Base-by-base conservation (phyloP, 2,113 vertebrate species). In the Corythoichthys haematopterus region DNA sequence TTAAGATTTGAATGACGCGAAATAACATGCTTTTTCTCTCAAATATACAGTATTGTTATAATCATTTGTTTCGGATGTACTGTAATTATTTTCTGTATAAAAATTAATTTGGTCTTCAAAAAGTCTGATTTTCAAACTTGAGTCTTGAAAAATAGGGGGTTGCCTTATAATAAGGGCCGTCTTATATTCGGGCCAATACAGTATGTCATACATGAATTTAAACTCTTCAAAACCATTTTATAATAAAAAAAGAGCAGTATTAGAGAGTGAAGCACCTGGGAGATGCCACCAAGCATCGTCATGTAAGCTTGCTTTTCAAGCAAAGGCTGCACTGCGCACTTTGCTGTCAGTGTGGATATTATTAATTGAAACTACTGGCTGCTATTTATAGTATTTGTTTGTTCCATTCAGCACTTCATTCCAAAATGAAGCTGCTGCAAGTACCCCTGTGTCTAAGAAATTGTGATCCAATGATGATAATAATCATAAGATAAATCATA, bases 381-480 rank as follows among this genome's bases (percentile, higher is more conserved):
- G 68, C 74, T 84, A 82, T 85, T 80, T 86, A 71, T 82, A 85
- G 79, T 7, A 9, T 69, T 76, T 84, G 77, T 83, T 84, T 83
- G 76, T 75, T 79, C 65, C 69, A 75, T 85, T 76, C 76, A 76
- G 68, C 68, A 65, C 68, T 55, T 68, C 50, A 4, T 38, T 28
- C 37, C 57, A 63, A 3, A 72, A 37, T 56, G 69, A 65, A 65
- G 70, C 65, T 8, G 63, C 61, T 69, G 66, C 35, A 65, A 37
- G 0, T 53, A 52, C 46, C 50, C 62, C 67, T 52, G 48, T 58
- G 48, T 75, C 71, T 35, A 46, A 20, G n/a, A 14, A 43, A 64
- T 51, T n/a, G 55, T 6, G 16, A 65, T 9, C 50, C 20, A 36
- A 62, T 59, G 55, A 16, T 4, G 2, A 52, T 57, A 43, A 6